These are phyloP conservation scores for Channallabes apus DNA, from an alignment of 2,797 vertebrate species.

Conservation along the genomic window DNA sequence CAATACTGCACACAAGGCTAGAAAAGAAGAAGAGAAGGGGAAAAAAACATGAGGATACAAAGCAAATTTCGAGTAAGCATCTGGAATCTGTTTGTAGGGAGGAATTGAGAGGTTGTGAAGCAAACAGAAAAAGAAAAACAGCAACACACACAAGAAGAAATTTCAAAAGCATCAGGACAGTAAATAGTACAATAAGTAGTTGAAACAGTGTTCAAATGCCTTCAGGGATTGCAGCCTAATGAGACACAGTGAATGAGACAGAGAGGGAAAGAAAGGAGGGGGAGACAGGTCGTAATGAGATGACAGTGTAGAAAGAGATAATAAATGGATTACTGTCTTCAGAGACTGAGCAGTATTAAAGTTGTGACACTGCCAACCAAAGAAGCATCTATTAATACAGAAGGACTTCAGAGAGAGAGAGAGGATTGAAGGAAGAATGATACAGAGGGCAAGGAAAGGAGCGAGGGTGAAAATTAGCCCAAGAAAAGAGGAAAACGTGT, in stretches of 20 bases:
- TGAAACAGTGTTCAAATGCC: slow-evolving; percentile 26
- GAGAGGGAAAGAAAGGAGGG: neutral
- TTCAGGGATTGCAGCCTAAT: slow-evolving; percentile 8
- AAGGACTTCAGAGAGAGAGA: slow-evolving; percentile 40
- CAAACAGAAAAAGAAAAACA: slow-evolving; percentile 20
- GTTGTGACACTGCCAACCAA: slow-evolving; percentile 34
- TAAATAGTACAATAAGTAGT: neutral
- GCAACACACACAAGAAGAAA: neutral
- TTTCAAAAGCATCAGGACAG: neutral
- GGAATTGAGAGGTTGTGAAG: neutral
- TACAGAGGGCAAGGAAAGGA: neutral
- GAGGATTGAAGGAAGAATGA: slow-evolving; percentile 12
- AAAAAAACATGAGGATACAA: neutral
- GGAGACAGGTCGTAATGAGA: slow-evolving; percentile 34
- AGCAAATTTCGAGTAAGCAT: neutral
- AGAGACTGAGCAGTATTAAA: slow-evolving; percentile 30
- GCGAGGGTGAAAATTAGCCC: neutral
- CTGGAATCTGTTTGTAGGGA: neutral
- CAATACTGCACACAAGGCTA: slow-evolving; percentile 96
- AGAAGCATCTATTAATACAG: slow-evolving; percentile 44
- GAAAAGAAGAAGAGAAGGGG: neutral
- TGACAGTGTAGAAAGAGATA: slow-evolving; percentile 26
- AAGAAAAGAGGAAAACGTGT: slow-evolving; percentile 7
- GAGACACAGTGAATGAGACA: slow-evolving; percentile 17
- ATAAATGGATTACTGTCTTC: slow-evolving; percentile 23